A percentile compares a stretch with the other conserved stretches of the same genome.
Evolutionary conservation across 1,140 invertebrate species (phyloP).

Genomic region (Pseudomyrmex dendroicus): DNA sequence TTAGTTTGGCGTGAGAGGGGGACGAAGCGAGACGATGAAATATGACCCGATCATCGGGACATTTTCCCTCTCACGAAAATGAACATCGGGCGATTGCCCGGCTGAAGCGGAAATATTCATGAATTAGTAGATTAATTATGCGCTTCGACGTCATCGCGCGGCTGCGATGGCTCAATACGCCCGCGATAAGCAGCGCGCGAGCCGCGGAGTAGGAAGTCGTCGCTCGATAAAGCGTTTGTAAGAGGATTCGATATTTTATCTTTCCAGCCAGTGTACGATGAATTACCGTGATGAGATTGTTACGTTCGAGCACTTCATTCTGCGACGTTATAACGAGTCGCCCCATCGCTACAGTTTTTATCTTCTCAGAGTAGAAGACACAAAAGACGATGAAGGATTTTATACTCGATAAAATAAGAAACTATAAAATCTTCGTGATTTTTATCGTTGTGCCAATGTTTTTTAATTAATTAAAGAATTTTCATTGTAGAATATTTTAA

Average conservation of each 20-base stretch:
- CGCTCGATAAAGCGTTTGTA: conserved; percentile 29
- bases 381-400: conserved; percentile 17
- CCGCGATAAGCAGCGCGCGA: conserved; percentile 2
- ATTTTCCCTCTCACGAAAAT: conserved; percentile 11
- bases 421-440: conserved; percentile 48
- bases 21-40: conserved; percentile 23
- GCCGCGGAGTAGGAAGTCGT: neutral
- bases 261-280: conserved; percentile 45
- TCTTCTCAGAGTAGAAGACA: neutral
- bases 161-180: conserved; percentile 15
- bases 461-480: conserved; percentile 16
- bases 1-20: conserved; percentile 11
- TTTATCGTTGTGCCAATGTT: neutral
- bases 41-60: conserved; percentile 41
- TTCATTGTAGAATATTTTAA: neutral
- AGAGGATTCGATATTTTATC: conserved; percentile 59
- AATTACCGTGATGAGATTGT: conserved; percentile 68
- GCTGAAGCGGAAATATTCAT: conserved; percentile 48
- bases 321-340: conserved; percentile 44
- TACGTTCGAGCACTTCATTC: conserved; percentile 59
- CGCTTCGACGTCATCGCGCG: conserved; percentile 19
- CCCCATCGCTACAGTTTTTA: conserved; percentile 22
- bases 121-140: conserved; percentile 57
- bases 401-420: neutral
- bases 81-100: conserved; percentile 16